Evolutionary conservation across 2,113 vertebrate genomes (phyloP).

Genomic region (Chaetura pelagica): DNA sequence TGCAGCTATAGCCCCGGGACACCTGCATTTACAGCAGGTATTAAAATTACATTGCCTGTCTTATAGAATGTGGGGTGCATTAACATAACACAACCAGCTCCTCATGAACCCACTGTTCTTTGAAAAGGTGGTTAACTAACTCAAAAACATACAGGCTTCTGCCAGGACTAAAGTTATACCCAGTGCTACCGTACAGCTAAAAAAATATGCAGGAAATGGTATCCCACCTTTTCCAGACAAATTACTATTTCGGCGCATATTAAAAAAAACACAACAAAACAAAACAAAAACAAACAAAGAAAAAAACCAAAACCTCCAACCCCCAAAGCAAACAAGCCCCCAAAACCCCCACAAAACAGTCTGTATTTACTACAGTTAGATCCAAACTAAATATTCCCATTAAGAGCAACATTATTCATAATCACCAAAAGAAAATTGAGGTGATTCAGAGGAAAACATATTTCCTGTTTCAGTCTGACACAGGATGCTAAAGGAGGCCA

Average conservation of each 20-base stretch:
- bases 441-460: not conserved
- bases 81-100: not conserved
- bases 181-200: not conserved
- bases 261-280: not conserved
- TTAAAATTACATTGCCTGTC: fast-evolving
- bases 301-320: not conserved
- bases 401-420: not conserved
- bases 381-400: not conserved
- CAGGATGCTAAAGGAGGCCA: not conserved
- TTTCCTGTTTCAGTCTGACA: not conserved
- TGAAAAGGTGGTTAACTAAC: not conserved
- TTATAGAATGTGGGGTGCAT: fast-evolving
- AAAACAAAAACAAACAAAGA: not conserved
- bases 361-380: not conserved
- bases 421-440: not conserved
- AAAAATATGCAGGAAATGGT: not conserved
- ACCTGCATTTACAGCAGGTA: not conserved
- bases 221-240: not conserved
- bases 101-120: not conserved
- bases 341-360: not conserved
- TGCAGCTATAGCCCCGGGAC: not conserved
- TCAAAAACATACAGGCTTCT: not conserved
- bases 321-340: not conserved
- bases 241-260: not conserved
- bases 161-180: not conserved